Percentiles rank a stretch among this genome's conserved stretches.
phyloP scores from a whole-genome alignment of 2,888 invertebrate genomes.

The Diarsia rubi region DNA sequence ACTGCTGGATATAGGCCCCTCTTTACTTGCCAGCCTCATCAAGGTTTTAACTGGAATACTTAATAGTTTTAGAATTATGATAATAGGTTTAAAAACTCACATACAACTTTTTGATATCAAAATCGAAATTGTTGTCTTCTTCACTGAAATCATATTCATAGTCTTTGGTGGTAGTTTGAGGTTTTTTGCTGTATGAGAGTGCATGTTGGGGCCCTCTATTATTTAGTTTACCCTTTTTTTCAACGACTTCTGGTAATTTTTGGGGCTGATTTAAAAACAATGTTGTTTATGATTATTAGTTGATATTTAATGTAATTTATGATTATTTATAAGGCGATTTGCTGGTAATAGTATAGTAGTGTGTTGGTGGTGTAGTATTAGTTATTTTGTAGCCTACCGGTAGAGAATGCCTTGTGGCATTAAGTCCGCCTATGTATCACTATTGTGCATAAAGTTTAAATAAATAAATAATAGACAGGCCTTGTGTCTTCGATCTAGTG shows the following conservation, averaged over 20 bases:
- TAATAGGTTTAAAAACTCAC: conserved; percentile 27
- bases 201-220: not conserved
- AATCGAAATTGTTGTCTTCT: conserved; percentile 46
- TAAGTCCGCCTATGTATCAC: too few species aligned
- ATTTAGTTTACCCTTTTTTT: not conserved
- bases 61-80: not conserved
- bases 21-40: too few species aligned
- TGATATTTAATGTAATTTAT: too few species aligned
- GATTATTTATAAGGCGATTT: too few species aligned
- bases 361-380: too few species aligned
- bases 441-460: too few species aligned
- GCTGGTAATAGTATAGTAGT: too few species aligned
- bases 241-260: too few species aligned
- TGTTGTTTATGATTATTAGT: not conserved
- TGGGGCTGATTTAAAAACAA: conserved; percentile 14
- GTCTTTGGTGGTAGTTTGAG: not conserved
- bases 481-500: not conserved
- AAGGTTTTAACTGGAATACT: not conserved
- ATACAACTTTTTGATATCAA: conserved; percentile 35
- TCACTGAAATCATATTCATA: conserved; percentile 20
- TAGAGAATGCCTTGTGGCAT: too few species aligned
- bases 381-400: too few species aligned
- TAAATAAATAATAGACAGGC: too few species aligned
- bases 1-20: too few species aligned
- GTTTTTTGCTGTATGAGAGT: not conserved